Evolutionary conservation across 2,797 vertebrate genomes (phyloP), one percentile per base, ranked within the genome.

Genomic region (Cirrhinus molitorella): DNA sequence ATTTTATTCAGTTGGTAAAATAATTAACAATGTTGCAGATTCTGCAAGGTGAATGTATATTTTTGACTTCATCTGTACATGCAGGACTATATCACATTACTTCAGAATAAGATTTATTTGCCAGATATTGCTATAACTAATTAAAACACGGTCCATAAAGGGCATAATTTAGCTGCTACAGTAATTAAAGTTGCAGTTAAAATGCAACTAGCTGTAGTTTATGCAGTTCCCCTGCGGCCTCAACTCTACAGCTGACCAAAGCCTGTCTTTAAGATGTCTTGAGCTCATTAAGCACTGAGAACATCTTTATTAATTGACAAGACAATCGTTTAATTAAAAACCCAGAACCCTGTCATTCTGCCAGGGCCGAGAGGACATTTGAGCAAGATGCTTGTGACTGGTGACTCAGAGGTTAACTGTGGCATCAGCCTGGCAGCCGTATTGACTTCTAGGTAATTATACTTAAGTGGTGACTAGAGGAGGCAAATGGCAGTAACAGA

Each of bases 401-500:
- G 89, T 85, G 85, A 84, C 76, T 84, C 78, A 86, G 79, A 87
- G 88, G 89, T 90, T 91, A 90, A 92, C 87, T 43, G 87, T 90
- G 88, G 81, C 80, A 91, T 90, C 89, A 75, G 83, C 68, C 80
- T 88, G 91, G 82, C 85, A 84, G 75, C 75, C 83, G 90, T 71
- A 88, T 88, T 91, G 88, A 90, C 88, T 91, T 83, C 86, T 85
- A 83, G 86, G 89, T 91, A 95, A 94, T 95, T 94, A 95, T 89
- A 80, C 88, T 86, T 91, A 95, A 95, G 91, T 92, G 92, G 87
- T 92, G 87, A 93, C 86, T 92, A 90, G 90, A 88, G 88, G 81
- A 85, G 91, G 81, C 90, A 94, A 91, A 89, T 91, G 92, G 92
- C 89, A 95, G 90, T 92, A 94, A 93, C 85, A 91, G 87, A 92